Evolutionary conservation across 2,888 invertebrate species (phyloP), one percentile per base, ranked within the genome.

Genomic region (Apodemia zela): DNA sequence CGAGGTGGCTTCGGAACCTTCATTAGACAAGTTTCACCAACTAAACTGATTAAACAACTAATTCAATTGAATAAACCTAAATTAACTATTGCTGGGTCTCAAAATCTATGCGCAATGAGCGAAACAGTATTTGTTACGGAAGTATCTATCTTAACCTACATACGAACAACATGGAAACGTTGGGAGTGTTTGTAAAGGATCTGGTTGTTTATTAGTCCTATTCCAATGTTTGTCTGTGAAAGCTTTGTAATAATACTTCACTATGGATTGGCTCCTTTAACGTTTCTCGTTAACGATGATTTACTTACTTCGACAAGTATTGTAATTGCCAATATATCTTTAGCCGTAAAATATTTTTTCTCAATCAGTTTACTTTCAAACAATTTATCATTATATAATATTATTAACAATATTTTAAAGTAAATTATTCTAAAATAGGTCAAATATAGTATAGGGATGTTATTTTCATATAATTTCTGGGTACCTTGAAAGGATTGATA

Each of bases 11-110:
- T 29, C 4, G n/a, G 7, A 57, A n/a, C 38, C 59, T 62, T 54
- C 21, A 54, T 64, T 63, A 49, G 47, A 18, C 18, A 49, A 66
- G 64, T 66, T 63, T 64, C 29, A 61, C 65, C 49, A 62, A 63
- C 65, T 62, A 60, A 66, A 51, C 59, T 42, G 66, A 62, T 63
- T 49, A 51, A 66, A 62, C 49, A 58, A 59, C 54, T 54, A 59
- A 59, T 65, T 54, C 49, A 61, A 59, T 59, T 60, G 63, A 29
- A 47, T 47, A 47, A n/a, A 47, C 47, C 47, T 47, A 47, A 47
- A 47, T 47, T 47, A 47, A 47, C 47, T n/a, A 45, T 45, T n/a
- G 45, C 45, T 47, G 47, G 47, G 47, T 47, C 47, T 47, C 47
- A 47, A 47, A 47, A 47, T 47, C 47, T 17, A 17, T 47, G 17